Evolutionary conservation across 2,888 invertebrate species (phyloP).

Genomic region (Callimorpha dominula): DNA sequence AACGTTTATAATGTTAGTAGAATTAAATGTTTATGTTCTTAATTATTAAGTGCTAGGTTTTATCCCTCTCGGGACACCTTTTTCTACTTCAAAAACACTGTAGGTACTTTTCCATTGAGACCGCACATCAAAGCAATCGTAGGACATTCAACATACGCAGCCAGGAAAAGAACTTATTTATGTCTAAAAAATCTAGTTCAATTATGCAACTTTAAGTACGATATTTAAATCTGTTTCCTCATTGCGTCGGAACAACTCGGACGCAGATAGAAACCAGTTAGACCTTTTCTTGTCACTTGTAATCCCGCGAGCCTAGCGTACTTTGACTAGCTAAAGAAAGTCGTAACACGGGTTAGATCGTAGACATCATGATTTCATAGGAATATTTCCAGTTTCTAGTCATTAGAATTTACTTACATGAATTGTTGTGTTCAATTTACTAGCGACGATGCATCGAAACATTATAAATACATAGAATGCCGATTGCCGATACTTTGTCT

Average conservation of each 20-base stretch:
- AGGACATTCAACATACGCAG: background rate
- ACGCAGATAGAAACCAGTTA: constrained; percentile 30
- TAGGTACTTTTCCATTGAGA: too few relatives aligned
- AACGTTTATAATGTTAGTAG: too few relatives aligned
- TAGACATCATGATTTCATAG: constrained; percentile 27
- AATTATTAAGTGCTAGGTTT: too few relatives aligned
- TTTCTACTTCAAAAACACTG: too few relatives aligned
- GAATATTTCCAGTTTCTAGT: constrained; percentile 21
- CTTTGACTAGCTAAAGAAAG: constrained; percentile 37
- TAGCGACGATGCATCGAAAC: background rate
- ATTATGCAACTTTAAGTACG: constrained; percentile 11
- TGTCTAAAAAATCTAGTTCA: background rate
- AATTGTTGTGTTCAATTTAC: background rate
- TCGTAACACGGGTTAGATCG: constrained; percentile 33
- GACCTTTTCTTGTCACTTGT: constrained; percentile 19
- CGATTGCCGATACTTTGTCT: background rate
- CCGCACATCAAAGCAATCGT: background rate
- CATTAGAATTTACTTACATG: constrained; percentile 13
- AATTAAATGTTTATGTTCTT: too few relatives aligned
- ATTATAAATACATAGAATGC: background rate
- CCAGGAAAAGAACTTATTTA: background rate
- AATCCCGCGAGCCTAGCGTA: constrained; percentile 15
- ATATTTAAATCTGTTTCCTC: constrained; percentile 31
- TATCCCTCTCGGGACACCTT: too few relatives aligned
- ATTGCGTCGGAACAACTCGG: constrained; percentile 27